These are phyloP conservation scores for Hemibagrus guttatus DNA, from an alignment of 2,797 vertebrate genomes.

Conservation along the genomic window DNA sequence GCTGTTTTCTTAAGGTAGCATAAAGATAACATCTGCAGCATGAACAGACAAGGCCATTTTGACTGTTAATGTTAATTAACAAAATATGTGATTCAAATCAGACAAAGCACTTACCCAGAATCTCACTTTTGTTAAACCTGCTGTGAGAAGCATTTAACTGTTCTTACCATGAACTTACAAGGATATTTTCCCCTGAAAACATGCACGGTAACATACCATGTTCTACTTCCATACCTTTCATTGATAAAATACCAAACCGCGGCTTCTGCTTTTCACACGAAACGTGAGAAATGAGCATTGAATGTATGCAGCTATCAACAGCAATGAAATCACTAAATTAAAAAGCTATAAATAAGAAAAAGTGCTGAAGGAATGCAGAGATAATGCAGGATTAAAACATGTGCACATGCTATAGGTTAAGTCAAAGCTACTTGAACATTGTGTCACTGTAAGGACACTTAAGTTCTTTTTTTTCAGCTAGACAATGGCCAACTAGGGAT, in stretches of 20 bases:
- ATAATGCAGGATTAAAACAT: neutral
- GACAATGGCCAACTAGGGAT: too few relatives aligned
- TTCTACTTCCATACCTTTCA: conserved; percentile 19
- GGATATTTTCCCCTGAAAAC: neutral
- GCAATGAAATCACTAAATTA: neutral
- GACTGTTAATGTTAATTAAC: conserved; percentile 87
- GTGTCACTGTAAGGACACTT: neutral
- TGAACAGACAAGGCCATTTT: neutral
- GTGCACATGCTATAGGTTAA: too few relatives aligned
- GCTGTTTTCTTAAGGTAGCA: neutral
- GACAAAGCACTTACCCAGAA: conserved; percentile 71
- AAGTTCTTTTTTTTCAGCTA: neutral
- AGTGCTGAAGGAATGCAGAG: neutral
- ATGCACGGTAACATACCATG: neutral
- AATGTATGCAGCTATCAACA: neutral
- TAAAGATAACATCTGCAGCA: neutral
- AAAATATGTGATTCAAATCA: conserved; percentile 89
- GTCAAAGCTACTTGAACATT: neutral
- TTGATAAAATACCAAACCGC: conserved; percentile 19
- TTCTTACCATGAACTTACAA: neutral
- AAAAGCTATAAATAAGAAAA: neutral
- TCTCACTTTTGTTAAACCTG: conserved; percentile 83
- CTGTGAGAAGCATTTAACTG: conserved; percentile 78
- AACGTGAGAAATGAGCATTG: conserved; percentile 59
- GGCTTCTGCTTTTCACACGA: conserved; percentile 66